These are phyloP conservation scores for Pediacus dermestoides DNA, from an alignment of 2,888 invertebrate species.

Conservation along the genomic window DNA sequence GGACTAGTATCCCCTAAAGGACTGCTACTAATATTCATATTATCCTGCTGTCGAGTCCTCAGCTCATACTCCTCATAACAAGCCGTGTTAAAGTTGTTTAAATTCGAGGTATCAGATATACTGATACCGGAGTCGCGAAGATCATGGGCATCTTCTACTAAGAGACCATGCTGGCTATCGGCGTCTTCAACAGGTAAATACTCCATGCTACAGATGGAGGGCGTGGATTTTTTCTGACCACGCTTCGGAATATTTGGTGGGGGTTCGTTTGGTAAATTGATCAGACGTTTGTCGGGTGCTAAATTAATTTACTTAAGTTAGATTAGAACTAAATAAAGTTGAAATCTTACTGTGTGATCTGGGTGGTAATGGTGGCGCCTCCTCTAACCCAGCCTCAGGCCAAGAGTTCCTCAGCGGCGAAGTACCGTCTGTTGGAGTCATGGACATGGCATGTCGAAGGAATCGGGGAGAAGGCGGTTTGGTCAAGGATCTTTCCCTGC, in stretches of 20 bases:
- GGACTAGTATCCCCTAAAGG: conserved; percentile 39
- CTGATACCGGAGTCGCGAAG: conserved; percentile 56
- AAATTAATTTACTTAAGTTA: conserved; percentile 6
- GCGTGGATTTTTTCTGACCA: conserved; percentile 49
- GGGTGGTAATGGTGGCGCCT: conserved; percentile 78
- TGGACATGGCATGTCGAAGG: conserved; percentile 49
- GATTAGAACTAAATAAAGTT: conserved; percentile 1
- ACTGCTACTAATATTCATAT: conserved; percentile 45
- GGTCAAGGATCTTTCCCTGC: conserved; percentile 50
- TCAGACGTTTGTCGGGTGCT: conserved; percentile 58
- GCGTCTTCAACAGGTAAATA: conserved; percentile 53
- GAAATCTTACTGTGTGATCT: conserved; percentile 64
- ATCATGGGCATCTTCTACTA: conserved; percentile 46
- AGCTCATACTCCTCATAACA: conserved; percentile 49
- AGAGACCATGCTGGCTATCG: no score
- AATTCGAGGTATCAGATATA: conserved; percentile 44
- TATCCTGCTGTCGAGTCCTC: conserved; percentile 42
- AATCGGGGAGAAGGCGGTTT: conserved; percentile 57
- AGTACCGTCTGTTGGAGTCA: conserved; percentile 53
- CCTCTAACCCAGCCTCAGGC: conserved; percentile 56
- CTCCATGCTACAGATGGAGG: conserved; percentile 51
- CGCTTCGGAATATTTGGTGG: conserved; percentile 50
- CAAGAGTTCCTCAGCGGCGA: conserved; percentile 55
- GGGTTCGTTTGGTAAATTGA: conserved; percentile 45
- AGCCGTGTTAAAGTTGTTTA: conserved; percentile 48